Conservation (phyloP, 2,797 vertebrate species). For the Falco peregrinus region DNA sequence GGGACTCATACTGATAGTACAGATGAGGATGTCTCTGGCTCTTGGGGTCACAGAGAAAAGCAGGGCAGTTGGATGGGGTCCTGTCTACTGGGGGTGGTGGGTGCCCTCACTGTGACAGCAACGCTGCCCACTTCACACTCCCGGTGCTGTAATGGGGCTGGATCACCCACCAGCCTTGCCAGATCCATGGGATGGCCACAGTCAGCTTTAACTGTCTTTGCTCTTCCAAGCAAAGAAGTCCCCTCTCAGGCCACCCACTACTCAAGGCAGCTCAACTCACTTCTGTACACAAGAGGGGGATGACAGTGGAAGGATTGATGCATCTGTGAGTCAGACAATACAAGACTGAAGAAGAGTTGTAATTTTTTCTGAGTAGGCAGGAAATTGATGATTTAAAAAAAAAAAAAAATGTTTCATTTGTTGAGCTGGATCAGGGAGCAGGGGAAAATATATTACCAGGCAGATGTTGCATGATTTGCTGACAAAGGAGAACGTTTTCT, state of each 20-base stretch:
- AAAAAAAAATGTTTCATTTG: background rate
- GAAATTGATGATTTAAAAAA: background rate
- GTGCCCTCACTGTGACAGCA: background rate
- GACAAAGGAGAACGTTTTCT: background rate
- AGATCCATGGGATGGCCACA: background rate
- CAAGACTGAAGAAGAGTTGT: background rate
- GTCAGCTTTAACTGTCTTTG: background rate
- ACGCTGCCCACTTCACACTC: rapidly evolving
- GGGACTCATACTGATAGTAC: background rate
- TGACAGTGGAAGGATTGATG: background rate
- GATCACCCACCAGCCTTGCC: background rate
- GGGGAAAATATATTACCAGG: background rate
- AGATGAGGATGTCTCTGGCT: rapidly evolving
- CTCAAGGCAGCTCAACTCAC: background rate
- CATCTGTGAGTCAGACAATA: background rate
- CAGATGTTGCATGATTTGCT: constrained; percentile 12
- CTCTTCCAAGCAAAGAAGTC: background rate
- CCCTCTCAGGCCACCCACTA: background rate
- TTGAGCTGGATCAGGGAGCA: background rate
- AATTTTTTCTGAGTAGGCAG: background rate
- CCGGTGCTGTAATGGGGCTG: background rate
- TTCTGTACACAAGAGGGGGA: background rate
- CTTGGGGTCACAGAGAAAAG: background rate
- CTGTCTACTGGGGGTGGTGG: background rate
- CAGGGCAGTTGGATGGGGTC: background rate